Evolutionary conservation across 2,888 invertebrate species (phyloP), one percentile per base, ranked within the genome.

Genomic region (Nebria salina): DNA sequence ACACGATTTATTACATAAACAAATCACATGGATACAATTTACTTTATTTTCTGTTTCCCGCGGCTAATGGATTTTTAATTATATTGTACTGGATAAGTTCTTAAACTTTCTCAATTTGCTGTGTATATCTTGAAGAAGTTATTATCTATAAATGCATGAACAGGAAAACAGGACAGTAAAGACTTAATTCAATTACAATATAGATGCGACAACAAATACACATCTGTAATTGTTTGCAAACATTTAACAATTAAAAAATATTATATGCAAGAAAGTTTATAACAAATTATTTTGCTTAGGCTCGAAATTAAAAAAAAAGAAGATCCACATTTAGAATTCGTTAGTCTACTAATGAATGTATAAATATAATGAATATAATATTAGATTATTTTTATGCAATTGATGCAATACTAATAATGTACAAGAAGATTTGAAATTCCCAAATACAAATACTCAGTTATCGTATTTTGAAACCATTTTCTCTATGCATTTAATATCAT

Each of bases 21-120:
- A 54, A 54, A 54, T 54, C 54, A 54, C 54, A 54, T 54, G 6
- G 54, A 7, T 54, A 54, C 8, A 11, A 54, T 54, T 70, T 15
- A 70, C 4, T 25, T 34, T 20, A 34, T 70, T 13, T 70, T 70
- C 25, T 26, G 70, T 70, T 70, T 70, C 34, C 13, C 15, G 70
- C 1, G 15, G 70, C 70, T 70, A 70, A 70, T 70, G 70, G 70
- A 25, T 70, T 70, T 70, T 70, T 70, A 70, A 70, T 70, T 70
- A 15, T 70, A 70, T 70, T 70, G 25, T 25, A 70, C 6, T 70
- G 34, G 25, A 25, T 26, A 70, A 25, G 25, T 70, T 25, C 26
- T 70, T 11, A 70, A 70, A 70, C 25, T 70, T 70, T 70, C 70
- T 20, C 70, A 70, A 70, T 70, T 70, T 70, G 34, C 70, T 15